Evolutionary conservation across 2,113 vertebrate species (phyloP), one percentile per base, ranked within the genome.

Genomic region (Lanius ludovicianus): DNA sequence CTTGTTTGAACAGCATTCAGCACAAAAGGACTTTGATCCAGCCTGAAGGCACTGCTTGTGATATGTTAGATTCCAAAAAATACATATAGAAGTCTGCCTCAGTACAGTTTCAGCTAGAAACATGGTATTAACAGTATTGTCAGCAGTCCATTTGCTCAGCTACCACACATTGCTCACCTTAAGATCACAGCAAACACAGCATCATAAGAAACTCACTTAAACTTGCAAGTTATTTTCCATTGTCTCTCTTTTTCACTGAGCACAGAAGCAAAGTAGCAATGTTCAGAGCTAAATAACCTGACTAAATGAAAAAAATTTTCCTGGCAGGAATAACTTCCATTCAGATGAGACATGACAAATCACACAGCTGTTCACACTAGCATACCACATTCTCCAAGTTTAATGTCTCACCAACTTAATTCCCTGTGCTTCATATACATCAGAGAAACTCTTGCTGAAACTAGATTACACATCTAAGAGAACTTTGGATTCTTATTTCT

Each of bases 1-100:
- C 76, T 90, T 96, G 92, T 96, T 96, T 96, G 92, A 94, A 93
- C 87, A 95, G 67, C 71, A 69, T 90, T 59, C 91, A 97, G 78
- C 67, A 88, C 46, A 95, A 94, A 0, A 85, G 78, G 63, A 82
- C 93, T 95, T 91, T 91, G 93, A 96, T 85, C 67, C 75, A 79
- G 65, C 50, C 73, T 87, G 74, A 74, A 87, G 78, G 78, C 63
- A 63, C 27, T 67, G 39, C 52, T 69, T 53, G n/a, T 3, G 5
- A 4, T 55, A n/a, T 25, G 50, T 23, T 52, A 67, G 41, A 65
- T 88, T 91, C 50, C 50, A 93, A 94, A 89, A 67, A 68, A 53
- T 44, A 70, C 24, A 11, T 77, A 59, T 2, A 86, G 69, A 89
- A 69, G 77, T 82, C 47, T 67, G 18, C 67, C 78, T 77, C 70